Percentiles rank a stretch among this genome's conserved stretches.
Conservation (phyloP, 2,797 vertebrate genomes). For the Telmatherina bonti region DNA sequence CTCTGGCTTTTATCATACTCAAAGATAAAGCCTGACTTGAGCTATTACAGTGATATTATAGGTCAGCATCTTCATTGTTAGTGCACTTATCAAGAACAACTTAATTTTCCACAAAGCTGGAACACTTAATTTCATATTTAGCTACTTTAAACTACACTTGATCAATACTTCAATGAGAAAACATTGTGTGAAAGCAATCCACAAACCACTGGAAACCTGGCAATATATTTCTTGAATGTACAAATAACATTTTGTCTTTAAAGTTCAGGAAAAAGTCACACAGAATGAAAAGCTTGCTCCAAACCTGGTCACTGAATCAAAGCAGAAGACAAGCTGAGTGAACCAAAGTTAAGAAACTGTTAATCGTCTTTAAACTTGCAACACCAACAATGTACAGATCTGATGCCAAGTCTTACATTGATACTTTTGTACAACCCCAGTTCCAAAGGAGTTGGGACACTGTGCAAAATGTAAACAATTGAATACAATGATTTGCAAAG, state of each 20-base stretch:
- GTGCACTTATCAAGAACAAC: constrained; percentile 19
- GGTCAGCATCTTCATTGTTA: constrained; percentile 22
- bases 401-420: too few relatives aligned
- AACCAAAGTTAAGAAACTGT: not conserved
- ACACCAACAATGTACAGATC: not conserved
- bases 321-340: not conserved
- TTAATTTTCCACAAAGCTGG: constrained; percentile 35
- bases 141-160: not conserved
- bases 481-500: too few relatives aligned
- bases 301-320: not conserved
- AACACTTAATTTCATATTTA: constrained; percentile 47
- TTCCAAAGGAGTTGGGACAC: too few relatives aligned
- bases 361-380: not conserved
- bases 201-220: constrained; percentile 16
- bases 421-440: too few relatives aligned
- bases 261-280: not conserved
- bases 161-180: constrained; percentile 54
- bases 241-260: not conserved
- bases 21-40: constrained; percentile 44
- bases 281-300: not conserved
- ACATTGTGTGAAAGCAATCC: constrained; percentile 37
- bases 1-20: constrained; percentile 22
- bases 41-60: constrained; percentile 45
- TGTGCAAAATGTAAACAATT: too few relatives aligned
- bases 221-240: constrained; percentile 7